Evolutionary conservation across 2,797 vertebrate genomes (phyloP).

Genomic region (Mormyrops attenuatus): DNA sequence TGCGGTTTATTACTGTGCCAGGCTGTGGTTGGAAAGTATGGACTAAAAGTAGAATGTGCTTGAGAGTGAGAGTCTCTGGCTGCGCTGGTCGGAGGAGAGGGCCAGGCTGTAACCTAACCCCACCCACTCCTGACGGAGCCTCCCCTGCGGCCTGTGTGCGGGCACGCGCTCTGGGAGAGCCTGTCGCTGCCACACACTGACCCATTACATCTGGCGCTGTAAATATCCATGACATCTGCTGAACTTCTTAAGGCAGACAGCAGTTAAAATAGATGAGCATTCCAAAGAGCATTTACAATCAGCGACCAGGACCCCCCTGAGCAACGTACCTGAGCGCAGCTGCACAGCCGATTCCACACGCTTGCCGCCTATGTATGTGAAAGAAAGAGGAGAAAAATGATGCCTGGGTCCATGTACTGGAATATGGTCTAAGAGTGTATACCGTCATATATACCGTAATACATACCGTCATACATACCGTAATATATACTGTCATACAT

Average conservation of each 20-base stretch:
- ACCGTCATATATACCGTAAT: too few species aligned
- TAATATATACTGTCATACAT: too few species aligned
- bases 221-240: neutral
- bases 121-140: neutral
- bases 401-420: neutral
- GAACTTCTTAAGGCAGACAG: neutral
- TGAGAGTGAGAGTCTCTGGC: neutral
- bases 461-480: too few species aligned
- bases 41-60: neutral
- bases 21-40: neutral
- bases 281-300: neutral
- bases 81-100: neutral
- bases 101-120: neutral
- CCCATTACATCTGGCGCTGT: neutral
- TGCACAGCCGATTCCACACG: constrained; percentile 84
- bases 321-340: constrained; percentile 79
- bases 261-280: neutral
- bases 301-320: neutral
- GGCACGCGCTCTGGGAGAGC: neutral
- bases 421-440: neutral
- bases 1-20: neutral
- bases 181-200: neutral
- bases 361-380: constrained; percentile 66
- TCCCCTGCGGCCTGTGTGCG: neutral
- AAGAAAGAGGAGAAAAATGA: neutral